Evolutionary conservation across 2,113 vertebrate species (phyloP).

Genomic region (Microcebus tavaratra): DNA sequence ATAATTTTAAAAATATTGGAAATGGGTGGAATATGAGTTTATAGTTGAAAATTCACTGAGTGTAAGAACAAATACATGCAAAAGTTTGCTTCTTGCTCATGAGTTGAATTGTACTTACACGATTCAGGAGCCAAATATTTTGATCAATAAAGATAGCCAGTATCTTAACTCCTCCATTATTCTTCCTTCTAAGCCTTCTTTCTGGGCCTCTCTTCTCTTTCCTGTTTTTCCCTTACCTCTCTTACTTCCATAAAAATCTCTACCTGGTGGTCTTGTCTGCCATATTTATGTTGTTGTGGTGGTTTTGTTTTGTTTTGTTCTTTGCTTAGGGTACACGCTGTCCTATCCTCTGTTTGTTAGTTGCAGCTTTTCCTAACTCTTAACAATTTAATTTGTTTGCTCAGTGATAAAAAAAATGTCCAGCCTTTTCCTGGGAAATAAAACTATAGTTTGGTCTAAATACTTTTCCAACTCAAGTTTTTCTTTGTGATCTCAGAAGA

Average conservation of each 20-base stretch:
- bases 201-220: neutral
- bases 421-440: neutral
- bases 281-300: neutral
- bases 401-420: neutral
- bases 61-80: constrained; percentile 1
- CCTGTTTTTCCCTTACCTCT: neutral
- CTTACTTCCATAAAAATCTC: neutral
- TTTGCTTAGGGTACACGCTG: neutral
- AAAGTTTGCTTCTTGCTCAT: neutral
- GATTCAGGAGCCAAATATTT: neutral
- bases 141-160: neutral
- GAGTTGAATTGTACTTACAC: too few relatives aligned
- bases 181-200: neutral
- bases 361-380: neutral
- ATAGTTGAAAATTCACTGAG: constrained; percentile 32
- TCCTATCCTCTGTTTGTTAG: neutral
- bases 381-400: neutral
- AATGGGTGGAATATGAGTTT: neutral
- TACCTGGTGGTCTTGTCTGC: neutral
- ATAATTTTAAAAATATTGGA: constrained; percentile 31
- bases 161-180: neutral
- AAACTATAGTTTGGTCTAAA: constrained; percentile 6
- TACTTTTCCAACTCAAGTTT: neutral
- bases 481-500: constrained; percentile 26
- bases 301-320: neutral